These are phyloP conservation scores for Pseudochirops cupreus DNA, from an alignment of 2,797 vertebrate genomes.

Conservation along the genomic window DNA sequence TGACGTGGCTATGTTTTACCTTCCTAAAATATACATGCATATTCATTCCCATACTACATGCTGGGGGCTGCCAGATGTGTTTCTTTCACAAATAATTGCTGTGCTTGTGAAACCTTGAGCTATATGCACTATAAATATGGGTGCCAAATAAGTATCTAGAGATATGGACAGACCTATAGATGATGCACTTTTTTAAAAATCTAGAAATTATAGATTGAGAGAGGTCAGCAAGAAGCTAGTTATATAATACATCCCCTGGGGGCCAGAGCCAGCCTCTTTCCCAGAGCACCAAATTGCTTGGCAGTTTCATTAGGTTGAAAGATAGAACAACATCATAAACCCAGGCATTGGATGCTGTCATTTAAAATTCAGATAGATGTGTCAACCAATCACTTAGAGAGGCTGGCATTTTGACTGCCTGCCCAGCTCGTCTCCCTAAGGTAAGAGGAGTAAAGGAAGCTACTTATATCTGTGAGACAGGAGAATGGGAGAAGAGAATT, in stretches of 20 bases:
- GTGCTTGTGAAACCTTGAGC: conserved; percentile 61
- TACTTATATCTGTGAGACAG: conserved; percentile 28
- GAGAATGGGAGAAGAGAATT: neutral
- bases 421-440: conserved; percentile 22
- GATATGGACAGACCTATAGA: conserved; percentile 66
- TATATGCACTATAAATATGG: conserved; percentile 43
- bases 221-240: conserved; percentile 72
- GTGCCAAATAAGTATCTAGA: conserved; percentile 66
- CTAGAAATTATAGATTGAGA: conserved; percentile 68
- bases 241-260: conserved; percentile 69
- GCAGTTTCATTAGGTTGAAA: conserved; percentile 68
- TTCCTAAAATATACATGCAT: conserved; percentile 70
- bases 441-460: conserved; percentile 17
- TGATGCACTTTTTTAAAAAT: conserved; percentile 50
- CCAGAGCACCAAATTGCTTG: conserved; percentile 64
- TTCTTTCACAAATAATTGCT: conserved; percentile 69
- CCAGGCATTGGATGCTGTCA: conserved; percentile 4
- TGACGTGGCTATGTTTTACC: conserved; percentile 49
- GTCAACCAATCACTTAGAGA: conserved; percentile 35
- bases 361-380: conserved; percentile 63
- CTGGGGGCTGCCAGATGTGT: conserved; percentile 51
- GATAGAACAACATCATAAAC: conserved; percentile 41
- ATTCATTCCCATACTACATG: conserved; percentile 65
- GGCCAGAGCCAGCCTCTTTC: conserved; percentile 57
- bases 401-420: conserved; percentile 43